Base-by-base conservation (phyloP, 2,113 vertebrate species). In the Echinops telfairi region DNA sequence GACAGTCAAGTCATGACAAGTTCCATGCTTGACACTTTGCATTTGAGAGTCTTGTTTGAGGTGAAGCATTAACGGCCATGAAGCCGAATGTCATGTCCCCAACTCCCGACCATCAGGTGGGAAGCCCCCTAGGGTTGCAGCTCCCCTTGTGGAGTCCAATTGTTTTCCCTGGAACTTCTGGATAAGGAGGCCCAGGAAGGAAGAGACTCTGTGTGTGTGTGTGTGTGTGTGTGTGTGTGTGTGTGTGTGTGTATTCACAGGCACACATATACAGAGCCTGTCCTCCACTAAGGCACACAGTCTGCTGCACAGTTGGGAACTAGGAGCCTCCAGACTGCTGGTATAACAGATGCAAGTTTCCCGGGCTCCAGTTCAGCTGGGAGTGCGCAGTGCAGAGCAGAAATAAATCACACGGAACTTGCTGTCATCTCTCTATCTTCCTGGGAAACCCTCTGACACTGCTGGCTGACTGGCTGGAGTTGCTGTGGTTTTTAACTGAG, bases 301-400 rank as follows among this genome's bases (percentile, higher is more conserved):
- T 96, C 96, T 95, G 97, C 97, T 88, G 92, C 95, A 83, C 96
- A 88, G 97, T 40, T 90, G 97, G 95, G 96, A 90, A 94, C 92
- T 79, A 0, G 88, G 90, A 96, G 97, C 86, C 66, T 60, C 25
- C 70, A 96, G 98, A 97, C 97, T 95, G 97, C 96, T 97, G 95
- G 0, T 80, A 62, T 93, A 98, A 98, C 99, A 99, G 99, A 99
- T 99, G 99, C 98, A 98, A 97, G 97, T 98, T 99, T 99, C 98
- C 99, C 97, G 97, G 90, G 97, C 98, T 97, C 96, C 68, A 0
- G 27, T 95, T 98, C 98, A 98, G 97, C 97, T 98, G 98, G 98
- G 98, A 98, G 71, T 88, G 78, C 76, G 7, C 94, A 97, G 97
- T 9, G 96, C 94, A 97, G 96, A 95, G 97, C 97, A 96, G 97